Base-by-base conservation (phyloP, 2,888 invertebrate genomes). In the Proisotoma minuta region DNA sequence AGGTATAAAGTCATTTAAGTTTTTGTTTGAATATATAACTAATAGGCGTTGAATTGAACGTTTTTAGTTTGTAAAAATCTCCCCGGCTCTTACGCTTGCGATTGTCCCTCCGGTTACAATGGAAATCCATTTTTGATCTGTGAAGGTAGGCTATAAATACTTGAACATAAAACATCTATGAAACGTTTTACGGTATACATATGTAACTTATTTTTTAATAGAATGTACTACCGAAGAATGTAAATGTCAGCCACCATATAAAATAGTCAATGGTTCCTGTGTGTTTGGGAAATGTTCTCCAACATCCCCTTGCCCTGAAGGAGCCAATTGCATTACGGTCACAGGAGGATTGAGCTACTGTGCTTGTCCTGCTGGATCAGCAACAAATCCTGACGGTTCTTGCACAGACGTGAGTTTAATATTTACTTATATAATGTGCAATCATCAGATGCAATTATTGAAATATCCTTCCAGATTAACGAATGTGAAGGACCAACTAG, bases 1-100 rank as follows among this genome's bases (percentile, higher is more conserved):
- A 12, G 43, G 43, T 43, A 43, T 34, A 43, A 43, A 5, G 15
- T 34, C 8, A 34, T 34, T 15, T 34, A 34, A 34, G 34, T 15
- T n/a, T n/a, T n/a, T 12, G 22, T 48, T 8, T 48, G n/a, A 48
- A 48, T 15, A 15, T 48, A 12, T 48, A 48, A 12, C 8, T 12
- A 48, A 12, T 48, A 48, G 8, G 5, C n/a, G 8, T 48, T 12
- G 18, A 34, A 28, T n/a, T 29, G 20, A 8, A 52, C 28, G 26
- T 53, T 2, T 34, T 56, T 78, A 91, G 84, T 92, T 61, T 95
- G 94, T 76, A 92, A 91, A 77, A 95, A 95, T 79, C 80, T 93
- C 56, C 93, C 93, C 0, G 94, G 94, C 51, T 91, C 91, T 76
- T 95, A 93, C 76, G 92, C 92, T 78, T 95, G 94, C 74, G 89